Evolutionary conservation across 2,113 vertebrate genomes (phyloP).

Genomic region (Lagenorhynchus albirostris): DNA sequence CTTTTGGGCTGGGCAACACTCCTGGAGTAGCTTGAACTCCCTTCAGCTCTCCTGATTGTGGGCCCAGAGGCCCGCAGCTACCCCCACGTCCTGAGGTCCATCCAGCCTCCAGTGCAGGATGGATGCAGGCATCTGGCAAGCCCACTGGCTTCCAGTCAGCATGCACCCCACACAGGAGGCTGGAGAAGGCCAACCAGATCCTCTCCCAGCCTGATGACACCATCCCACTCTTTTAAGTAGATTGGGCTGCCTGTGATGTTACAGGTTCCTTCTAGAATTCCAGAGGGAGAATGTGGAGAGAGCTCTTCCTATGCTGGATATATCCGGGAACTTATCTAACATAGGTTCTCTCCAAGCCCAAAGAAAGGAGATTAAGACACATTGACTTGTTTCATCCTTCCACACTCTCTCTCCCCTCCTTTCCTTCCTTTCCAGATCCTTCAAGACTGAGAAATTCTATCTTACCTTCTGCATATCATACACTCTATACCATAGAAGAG

Average conservation of each 20-base stretch:
- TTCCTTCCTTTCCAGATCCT: background rate
- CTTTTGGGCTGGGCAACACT: background rate
- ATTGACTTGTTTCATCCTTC: background rate
- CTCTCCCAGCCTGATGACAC: background rate
- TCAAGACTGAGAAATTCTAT: background rate
- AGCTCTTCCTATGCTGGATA: background rate
- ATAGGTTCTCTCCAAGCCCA: background rate
- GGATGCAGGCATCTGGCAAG: background rate
- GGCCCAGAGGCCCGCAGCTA: background rate
- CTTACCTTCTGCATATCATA: background rate
- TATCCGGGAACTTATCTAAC: background rate
- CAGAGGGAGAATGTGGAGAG: background rate
- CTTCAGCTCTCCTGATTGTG: background rate
- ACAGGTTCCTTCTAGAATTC: background rate
- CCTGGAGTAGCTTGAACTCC: background rate
- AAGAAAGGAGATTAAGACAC: background rate
- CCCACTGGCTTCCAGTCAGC: background rate
- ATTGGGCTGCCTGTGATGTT: background rate
- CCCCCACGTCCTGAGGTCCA: no score
- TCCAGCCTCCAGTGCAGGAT: background rate
- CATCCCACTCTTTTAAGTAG: background rate
- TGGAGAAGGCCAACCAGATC: background rate
- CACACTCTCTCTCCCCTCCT: background rate
- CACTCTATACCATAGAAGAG: background rate
- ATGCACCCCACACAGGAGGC: background rate